A percentile compares a stretch with the other conserved stretches of the same genome.
Evolutionary conservation across 2,888 invertebrate species (phyloP).

Genomic region (Xestia c-nigrum): DNA sequence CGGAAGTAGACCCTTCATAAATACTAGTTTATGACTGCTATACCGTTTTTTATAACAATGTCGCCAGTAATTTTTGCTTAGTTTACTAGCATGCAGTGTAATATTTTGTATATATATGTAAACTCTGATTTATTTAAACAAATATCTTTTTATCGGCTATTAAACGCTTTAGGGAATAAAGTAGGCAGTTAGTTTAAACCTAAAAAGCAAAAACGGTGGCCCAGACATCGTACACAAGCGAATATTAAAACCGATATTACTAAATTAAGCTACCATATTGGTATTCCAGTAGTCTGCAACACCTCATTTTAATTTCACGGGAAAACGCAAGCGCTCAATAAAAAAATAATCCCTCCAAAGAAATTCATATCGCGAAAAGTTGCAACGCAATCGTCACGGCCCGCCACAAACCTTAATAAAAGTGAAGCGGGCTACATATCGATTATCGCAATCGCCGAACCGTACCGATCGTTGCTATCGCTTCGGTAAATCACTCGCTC

Average conservation of each 20-base stretch:
- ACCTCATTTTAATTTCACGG: constrained; percentile 40
- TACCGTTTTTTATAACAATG: constrained; percentile 33
- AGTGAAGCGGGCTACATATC: constrained; percentile 79
- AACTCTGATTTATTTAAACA: neutral
- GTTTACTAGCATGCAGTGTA: neutral
- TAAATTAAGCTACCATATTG: neutral
- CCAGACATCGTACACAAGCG: neutral
- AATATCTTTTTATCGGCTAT: neutral
- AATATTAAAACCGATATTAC: neutral
- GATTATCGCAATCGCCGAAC: constrained; percentile 83
- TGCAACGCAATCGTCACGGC: constrained; percentile 77
- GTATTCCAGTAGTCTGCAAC: neutral
- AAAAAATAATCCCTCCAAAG: constrained; percentile 54
- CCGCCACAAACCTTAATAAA: constrained; percentile 76
- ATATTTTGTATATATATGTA: neutral
- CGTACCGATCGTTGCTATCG: constrained; percentile 82
- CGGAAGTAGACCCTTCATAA: constrained; percentile 66
- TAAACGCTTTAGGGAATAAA: too few relatives aligned
- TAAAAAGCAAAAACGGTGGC: neutral
- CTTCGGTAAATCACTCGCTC: constrained; percentile 82
- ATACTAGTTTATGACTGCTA: constrained; percentile 60
- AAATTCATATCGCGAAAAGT: constrained; percentile 68
- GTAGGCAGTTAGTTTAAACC: neutral
- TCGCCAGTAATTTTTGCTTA: neutral
- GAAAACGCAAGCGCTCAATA: constrained; percentile 28